Evolutionary conservation across 2,888 invertebrate genomes (phyloP).

Genomic region (Agrotis clavis): DNA sequence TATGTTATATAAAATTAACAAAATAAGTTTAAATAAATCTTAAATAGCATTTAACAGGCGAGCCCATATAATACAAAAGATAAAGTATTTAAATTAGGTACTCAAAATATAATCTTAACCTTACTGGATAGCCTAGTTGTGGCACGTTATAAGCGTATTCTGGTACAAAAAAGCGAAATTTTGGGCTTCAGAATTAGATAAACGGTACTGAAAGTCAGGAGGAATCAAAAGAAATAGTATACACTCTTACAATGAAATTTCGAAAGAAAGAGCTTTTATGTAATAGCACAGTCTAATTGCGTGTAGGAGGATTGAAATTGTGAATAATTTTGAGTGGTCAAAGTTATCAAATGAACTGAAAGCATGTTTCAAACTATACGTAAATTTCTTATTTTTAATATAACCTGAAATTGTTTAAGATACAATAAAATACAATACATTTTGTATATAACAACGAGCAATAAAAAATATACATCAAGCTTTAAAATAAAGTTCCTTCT

Average conservation of each 20-base stretch:
- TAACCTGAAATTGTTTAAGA: too few relatives aligned
- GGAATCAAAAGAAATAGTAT: too few relatives aligned
- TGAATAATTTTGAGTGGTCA: background rate
- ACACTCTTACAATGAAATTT: too few relatives aligned
- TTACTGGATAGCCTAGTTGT: constrained; percentile 61
- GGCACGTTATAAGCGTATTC: constrained; percentile 68
- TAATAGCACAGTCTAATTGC: too few relatives aligned
- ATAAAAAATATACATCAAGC: too few relatives aligned
- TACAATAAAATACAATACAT: too few relatives aligned
- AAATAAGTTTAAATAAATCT: constrained; percentile 58
- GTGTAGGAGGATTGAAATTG: too few relatives aligned
- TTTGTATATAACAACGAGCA: too few relatives aligned
- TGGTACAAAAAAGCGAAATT: constrained; percentile 37
- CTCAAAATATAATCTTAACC: constrained; percentile 52
- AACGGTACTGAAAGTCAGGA: background rate
- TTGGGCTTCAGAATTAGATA: constrained; percentile 28
- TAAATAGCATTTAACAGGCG: constrained; percentile 60
- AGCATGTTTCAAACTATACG: background rate
- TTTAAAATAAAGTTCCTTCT: too few relatives aligned
- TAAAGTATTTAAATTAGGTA: constrained; percentile 64
- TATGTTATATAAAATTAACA: constrained; percentile 46
- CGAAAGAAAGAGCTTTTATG: too few relatives aligned
- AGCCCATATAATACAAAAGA: constrained; percentile 54
- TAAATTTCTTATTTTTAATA: background rate
- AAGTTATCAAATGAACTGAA: too few relatives aligned